Evolutionary conservation across 2,888 invertebrate species (phyloP), one percentile per base, ranked within the genome.

Genomic region (Clivina fossor): DNA sequence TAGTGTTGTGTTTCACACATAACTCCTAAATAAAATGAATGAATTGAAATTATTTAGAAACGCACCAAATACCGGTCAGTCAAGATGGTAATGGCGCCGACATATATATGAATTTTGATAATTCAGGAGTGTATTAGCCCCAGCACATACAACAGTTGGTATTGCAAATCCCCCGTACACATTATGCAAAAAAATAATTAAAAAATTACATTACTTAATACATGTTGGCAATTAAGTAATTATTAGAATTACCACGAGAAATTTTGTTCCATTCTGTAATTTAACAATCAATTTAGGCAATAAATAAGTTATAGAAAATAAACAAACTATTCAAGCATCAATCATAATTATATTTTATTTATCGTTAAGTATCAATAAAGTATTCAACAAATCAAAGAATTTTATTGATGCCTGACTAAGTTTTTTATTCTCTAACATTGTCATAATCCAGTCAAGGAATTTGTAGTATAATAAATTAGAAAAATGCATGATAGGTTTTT

Each of bases 11-110:
- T 53, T 44, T 22, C 19, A 53, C 53, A 53, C 37, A 33, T 19
- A 51, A 40, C n/a, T 33, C 20, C 18, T 38, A 41, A 51, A 43
- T 43, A 18, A 40, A 50, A 30, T 9, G 19, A 40, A 40, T 20
- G 11, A 1, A 40, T 37, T 35, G 19, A 53, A 53, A 53, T 44
- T 26, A 53, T 26, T 43, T 43, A 13, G 43, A 16, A 18, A 44
- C 44, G 44, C 44, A 44, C 44, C 44, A 28, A n/a, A 44, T 33
- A 47, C 32, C 33, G 44, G 3, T 47, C 47, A 47, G 47, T 47
- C 47, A 28, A 19, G 19, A 32, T 35, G 37, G 40, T 50, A 26
- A 38, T 40, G 30, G 50, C 40, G 50, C 50, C 32, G 33, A 40
- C 32, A 18, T 13, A 4, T 46, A 11, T 8, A 19, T n/a, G n/a